Conservation (phyloP, 2,888 invertebrate species). For the Lysandra bellargus region DNA sequence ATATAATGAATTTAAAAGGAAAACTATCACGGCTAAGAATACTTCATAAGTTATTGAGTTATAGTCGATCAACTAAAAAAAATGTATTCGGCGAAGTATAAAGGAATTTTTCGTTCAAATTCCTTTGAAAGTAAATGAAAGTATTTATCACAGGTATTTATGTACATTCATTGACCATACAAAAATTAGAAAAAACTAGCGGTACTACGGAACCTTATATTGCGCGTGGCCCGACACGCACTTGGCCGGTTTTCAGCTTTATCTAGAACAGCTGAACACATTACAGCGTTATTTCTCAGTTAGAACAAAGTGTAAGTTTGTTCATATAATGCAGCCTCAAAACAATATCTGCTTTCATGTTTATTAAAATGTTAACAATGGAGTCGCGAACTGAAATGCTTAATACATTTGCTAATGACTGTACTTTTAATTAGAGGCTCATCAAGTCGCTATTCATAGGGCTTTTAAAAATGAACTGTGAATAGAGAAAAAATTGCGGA, state of each 20-base stretch:
- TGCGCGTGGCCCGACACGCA: too few species aligned
- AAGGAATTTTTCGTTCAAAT: too few species aligned
- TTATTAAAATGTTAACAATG: slow-evolving; percentile 30
- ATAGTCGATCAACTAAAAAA: too few species aligned
- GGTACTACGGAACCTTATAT: too few species aligned
- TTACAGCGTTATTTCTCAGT: neutral
- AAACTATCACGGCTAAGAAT: too few species aligned
- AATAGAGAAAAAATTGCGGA: slow-evolving; percentile 11
- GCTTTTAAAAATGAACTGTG: slow-evolving; percentile 29
- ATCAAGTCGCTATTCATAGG: slow-evolving; percentile 32
- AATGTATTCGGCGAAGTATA: too few species aligned
- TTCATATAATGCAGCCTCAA: slow-evolving; percentile 21
- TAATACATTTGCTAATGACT: slow-evolving; percentile 34
- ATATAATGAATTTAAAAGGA: too few species aligned
- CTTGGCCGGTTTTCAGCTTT: neutral
- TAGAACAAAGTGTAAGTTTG: slow-evolving; percentile 21
- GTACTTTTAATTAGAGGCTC: slow-evolving; percentile 34
- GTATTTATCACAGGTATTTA: too few species aligned
- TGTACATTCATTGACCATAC: too few species aligned
- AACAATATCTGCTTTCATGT: slow-evolving; percentile 29
- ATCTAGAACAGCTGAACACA: neutral
- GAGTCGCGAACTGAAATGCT: slow-evolving; percentile 30
- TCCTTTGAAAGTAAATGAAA: too few species aligned
- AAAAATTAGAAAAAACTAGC: too few species aligned
- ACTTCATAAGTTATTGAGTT: too few species aligned